phyloP scores from a whole-genome alignment of 2,113 vertebrate species.

The Osmerus eperlanus region DNA sequence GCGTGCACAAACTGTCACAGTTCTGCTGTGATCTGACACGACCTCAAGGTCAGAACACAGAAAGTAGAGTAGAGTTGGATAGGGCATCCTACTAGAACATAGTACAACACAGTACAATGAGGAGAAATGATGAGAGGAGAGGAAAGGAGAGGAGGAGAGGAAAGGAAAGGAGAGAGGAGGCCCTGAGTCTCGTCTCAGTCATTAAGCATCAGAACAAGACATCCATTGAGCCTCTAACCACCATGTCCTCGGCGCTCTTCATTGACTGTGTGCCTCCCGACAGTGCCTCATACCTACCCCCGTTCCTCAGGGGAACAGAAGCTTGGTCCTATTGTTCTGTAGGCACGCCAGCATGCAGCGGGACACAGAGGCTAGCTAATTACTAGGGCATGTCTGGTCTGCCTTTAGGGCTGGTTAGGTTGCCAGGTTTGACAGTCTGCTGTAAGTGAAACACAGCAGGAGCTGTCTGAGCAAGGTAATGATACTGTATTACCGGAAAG shows the following conservation, averaged over 20 bases:
- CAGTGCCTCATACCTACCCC: background rate
- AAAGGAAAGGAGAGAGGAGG: too few species aligned
- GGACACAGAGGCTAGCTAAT: constrained; percentile 12
- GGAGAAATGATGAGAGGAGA: too few species aligned
- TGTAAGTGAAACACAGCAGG: background rate
- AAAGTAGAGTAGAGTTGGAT: background rate
- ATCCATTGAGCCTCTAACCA: too few species aligned
- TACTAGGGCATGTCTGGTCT: background rate
- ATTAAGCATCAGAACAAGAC: too few species aligned
- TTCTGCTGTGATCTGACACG: constrained; percentile 6
- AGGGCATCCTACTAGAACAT: background rate
- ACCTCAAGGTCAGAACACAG: background rate
- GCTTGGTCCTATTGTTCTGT: too few species aligned
- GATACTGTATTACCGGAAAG: background rate
- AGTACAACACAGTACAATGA: background rate
- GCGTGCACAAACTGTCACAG: background rate
- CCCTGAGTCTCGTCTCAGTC: too few species aligned
- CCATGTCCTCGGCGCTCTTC: background rate
- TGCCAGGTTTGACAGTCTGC: background rate
- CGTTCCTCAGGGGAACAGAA: background rate
- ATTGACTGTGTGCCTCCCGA: background rate
- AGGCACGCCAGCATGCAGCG: constrained; percentile 9
- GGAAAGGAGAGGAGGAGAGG: too few species aligned
- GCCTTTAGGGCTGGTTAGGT: constrained; percentile 4
- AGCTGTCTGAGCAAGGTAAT: background rate